A percentile compares a stretch with the other conserved stretches of the same genome.
Conservation (phyloP, 2,797 vertebrate genomes). For the Crocidura indochinensis region DNA sequence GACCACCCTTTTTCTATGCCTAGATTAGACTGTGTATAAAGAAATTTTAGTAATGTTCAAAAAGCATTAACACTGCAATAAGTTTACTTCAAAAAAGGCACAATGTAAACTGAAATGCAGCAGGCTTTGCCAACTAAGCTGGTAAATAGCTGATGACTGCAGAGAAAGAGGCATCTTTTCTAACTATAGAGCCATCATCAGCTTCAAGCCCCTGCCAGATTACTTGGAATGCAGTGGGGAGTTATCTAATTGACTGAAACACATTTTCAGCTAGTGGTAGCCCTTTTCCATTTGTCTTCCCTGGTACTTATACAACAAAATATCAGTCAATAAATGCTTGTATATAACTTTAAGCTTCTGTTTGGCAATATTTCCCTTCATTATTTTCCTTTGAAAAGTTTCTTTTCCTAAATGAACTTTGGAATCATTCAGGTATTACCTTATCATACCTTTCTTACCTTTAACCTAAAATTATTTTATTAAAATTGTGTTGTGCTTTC, state of each 20-base stretch:
- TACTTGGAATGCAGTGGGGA: background rate
- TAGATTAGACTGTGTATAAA: background rate
- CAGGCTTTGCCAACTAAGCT: background rate
- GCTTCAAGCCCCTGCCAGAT: background rate
- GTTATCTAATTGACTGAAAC: background rate
- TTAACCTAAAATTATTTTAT: slow-evolving; percentile 30
- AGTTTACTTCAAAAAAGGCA: background rate
- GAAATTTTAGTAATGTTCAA: slow-evolving; percentile 9
- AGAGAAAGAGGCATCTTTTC: slow-evolving; percentile 3
- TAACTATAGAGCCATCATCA: background rate
- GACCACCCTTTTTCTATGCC: background rate
- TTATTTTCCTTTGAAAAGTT: slow-evolving; percentile 49
- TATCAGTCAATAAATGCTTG: background rate
- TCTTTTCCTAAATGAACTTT: slow-evolving; percentile 65
- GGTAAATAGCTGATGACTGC: background rate
- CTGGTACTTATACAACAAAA: slow-evolving; percentile 19
- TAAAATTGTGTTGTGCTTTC: slow-evolving; percentile 23
- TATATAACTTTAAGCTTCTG: background rate
- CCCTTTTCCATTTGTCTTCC: background rate
- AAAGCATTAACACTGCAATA: background rate
- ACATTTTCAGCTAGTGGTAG: background rate
- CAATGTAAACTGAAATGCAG: background rate
- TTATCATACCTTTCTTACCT: slow-evolving; percentile 48
- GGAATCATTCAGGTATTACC: slow-evolving; percentile 24
- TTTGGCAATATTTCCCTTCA: background rate